These are phyloP conservation scores for Propithecus deckenii DNA, from an alignment of 2,797 vertebrate species.

Conservation along the genomic window DNA sequence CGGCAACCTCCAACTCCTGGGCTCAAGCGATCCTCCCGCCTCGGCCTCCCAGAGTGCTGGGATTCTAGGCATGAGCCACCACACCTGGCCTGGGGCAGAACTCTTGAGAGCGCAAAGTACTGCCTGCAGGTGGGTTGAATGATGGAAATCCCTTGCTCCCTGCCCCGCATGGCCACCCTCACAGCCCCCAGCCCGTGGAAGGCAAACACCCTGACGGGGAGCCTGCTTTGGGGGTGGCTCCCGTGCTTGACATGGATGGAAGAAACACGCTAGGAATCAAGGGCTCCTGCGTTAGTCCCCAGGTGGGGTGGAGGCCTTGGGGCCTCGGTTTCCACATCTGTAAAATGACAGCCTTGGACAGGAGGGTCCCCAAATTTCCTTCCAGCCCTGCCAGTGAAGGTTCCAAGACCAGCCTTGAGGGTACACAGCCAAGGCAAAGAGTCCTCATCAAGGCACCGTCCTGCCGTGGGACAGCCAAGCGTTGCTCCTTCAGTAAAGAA, in stretches of 20 bases:
- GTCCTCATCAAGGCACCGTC: neutral
- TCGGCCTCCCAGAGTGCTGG: too few relatives aligned
- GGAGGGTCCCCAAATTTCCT: neutral
- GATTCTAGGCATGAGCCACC: too few relatives aligned
- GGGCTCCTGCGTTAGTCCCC: neutral
- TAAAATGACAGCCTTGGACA: neutral
- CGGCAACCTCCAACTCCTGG: too few relatives aligned
- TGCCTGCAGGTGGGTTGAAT: neutral
- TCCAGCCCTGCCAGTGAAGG: neutral
- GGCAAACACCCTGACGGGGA: too few relatives aligned
- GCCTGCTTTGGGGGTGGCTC: neutral
- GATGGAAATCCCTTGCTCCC: neutral
- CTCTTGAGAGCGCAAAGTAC: neutral
- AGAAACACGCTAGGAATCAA: neutral
- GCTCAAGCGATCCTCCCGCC: too few relatives aligned
- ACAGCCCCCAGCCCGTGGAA: too few relatives aligned
- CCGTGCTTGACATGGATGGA: neutral
- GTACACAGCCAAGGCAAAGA: neutral
- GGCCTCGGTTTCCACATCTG: neutral
- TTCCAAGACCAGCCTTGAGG: neutral
- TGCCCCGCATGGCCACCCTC: accelerated
- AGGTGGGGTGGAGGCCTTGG: neutral
- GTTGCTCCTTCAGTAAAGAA: neutral
- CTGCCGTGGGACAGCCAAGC: neutral
- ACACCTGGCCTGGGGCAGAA: neutral